A percentile compares a stretch with the other conserved stretches of the same genome.
These are phyloP conservation scores for Clarias platycephalus DNA, from an alignment of 2,797 vertebrate genomes.

Conservation along the genomic window DNA sequence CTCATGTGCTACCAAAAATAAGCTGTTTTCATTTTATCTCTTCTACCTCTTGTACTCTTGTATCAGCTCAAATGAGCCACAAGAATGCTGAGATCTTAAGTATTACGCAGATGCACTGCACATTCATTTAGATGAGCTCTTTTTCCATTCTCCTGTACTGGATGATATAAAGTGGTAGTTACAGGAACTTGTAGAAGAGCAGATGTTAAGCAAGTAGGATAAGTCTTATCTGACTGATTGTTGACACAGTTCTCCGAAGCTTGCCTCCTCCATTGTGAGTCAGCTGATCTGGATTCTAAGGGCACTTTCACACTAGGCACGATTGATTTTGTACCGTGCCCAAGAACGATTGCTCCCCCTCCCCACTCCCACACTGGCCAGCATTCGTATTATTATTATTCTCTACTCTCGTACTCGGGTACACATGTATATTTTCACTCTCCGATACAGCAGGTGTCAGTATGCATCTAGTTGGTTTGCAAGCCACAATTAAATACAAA, in stretches of 20 bases:
- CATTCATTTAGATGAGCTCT: background rate
- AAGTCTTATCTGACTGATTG: constrained; percentile 7
- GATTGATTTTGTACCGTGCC: too few relatives aligned
- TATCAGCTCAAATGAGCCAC: background rate
- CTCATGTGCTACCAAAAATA: background rate
- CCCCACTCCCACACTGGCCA: too few relatives aligned
- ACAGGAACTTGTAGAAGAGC: background rate
- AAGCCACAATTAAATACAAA: too few relatives aligned
- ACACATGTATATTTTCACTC: too few relatives aligned
- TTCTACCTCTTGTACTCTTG: background rate
- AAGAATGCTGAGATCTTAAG: constrained; percentile 9
- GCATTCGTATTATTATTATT: too few relatives aligned
- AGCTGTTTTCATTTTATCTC: background rate
- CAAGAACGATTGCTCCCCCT: too few relatives aligned
- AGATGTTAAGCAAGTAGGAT: background rate
- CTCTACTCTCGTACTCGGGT: too few relatives aligned
- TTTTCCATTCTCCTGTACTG: background rate
- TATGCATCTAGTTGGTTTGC: too few relatives aligned
- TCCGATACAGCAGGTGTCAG: too few relatives aligned
- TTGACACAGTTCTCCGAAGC: background rate
- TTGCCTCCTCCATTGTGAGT: background rate
- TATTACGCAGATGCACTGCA: too few relatives aligned
- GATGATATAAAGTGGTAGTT: background rate
- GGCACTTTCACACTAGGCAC: too few relatives aligned
- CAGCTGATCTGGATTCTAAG: background rate